phyloP scores from a whole-genome alignment of 2,797 vertebrate genomes.

The Heteromormyrus szaboi region DNA sequence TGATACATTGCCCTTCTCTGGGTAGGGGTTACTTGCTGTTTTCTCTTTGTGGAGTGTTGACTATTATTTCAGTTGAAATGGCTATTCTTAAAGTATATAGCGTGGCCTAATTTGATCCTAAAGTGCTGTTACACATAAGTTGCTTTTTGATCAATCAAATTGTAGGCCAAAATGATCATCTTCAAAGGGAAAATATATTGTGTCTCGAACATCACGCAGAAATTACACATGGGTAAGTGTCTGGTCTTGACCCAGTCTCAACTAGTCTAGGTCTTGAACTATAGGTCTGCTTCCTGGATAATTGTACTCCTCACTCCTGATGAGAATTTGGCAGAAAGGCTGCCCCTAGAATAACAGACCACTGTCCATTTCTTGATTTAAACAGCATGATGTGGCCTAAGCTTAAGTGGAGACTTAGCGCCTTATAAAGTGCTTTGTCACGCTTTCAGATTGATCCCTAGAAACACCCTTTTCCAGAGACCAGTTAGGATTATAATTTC shows the following conservation, averaged over 20 bases:
- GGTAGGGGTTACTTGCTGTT: background rate
- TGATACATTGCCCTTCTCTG: background rate
- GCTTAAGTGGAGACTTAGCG: background rate
- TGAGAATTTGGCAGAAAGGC: background rate
- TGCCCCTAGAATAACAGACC: background rate
- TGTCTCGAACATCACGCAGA: background rate
- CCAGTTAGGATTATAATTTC: background rate
- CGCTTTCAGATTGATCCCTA: background rate
- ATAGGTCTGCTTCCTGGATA: background rate
- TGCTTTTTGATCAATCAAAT: background rate
- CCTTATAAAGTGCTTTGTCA: background rate
- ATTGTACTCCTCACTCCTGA: background rate
- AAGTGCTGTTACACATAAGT: background rate
- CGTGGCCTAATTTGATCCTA: background rate
- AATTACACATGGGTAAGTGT: background rate
- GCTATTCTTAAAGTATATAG: background rate
- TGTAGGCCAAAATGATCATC: background rate
- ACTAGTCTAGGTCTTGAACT: background rate
- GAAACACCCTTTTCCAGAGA: background rate
- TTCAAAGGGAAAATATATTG: background rate
- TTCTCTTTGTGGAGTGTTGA: background rate
- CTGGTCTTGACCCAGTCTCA: background rate
- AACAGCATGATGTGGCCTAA: background rate
- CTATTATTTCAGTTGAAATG: background rate
- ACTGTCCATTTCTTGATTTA: background rate